Percentiles rank a stretch among this genome's conserved stretches.
Evolutionary conservation across 2,113 vertebrate species (phyloP).

Genomic region (Hippopotamus amphibius): DNA sequence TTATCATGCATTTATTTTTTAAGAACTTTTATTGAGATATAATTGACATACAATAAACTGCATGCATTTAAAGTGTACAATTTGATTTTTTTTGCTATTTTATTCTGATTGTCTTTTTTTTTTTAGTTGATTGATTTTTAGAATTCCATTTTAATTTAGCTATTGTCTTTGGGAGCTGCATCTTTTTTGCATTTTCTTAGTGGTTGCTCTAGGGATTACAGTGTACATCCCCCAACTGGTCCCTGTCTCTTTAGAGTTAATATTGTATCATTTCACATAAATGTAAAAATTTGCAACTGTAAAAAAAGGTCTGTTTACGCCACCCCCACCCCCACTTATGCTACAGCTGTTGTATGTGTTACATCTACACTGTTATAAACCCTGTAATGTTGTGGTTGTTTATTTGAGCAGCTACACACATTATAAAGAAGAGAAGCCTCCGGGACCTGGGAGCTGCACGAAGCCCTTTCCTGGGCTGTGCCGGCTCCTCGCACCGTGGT

Average conservation of each 20-base stretch:
- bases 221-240: fast-evolving
- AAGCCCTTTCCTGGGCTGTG: not conserved
- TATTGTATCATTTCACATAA: not conserved
- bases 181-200: not conserved
- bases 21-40: no score
- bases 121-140: not conserved
- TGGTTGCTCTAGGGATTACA: not conserved
- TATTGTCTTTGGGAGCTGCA: not conserved
- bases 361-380: fast-evolving
- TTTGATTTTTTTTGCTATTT: no score
- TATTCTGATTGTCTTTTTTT: not conserved
- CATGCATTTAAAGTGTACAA: no score
- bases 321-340: not conserved
- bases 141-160: not conserved
- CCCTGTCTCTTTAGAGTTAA: not conserved
- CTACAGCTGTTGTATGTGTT: not conserved
- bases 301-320: no score
- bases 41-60: no score
- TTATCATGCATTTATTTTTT: no score
- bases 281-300: not conserved
- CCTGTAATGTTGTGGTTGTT: not conserved
- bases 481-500: fast-evolving
- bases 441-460: fast-evolving
- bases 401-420: not conserved
- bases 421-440: not conserved